Percentiles rank a stretch among this genome's conserved stretches.
Evolutionary conservation across 2,888 invertebrate species (phyloP).

Genomic region (Apamea epomidion): DNA sequence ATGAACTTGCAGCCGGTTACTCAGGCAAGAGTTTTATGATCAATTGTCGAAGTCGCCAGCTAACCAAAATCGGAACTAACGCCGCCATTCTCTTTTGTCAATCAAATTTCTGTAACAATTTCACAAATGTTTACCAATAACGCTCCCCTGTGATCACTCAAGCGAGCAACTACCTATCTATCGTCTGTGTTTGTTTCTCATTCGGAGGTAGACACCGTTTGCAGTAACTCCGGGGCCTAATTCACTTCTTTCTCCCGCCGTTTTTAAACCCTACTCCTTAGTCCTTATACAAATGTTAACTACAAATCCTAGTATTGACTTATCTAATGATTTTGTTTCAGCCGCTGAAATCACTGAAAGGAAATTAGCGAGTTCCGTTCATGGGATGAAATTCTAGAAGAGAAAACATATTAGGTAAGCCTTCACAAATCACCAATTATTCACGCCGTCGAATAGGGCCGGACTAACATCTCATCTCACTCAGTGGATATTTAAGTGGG

Average conservation of each 20-base stretch:
- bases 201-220: neutral
- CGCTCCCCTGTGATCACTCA: too few species aligned
- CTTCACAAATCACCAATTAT: slow-evolving; percentile 3
- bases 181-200: neutral
- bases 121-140: neutral
- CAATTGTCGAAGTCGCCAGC: neutral
- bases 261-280: neutral
- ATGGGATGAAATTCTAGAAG: slow-evolving; percentile 18
- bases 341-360: slow-evolving; percentile 12
- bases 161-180: neutral
- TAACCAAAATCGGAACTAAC: neutral
- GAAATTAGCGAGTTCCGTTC: neutral
- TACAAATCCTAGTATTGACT: neutral
- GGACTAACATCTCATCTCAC: slow-evolving; percentile 26
- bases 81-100: neutral
- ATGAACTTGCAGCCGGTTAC: neutral
- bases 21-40: neutral
- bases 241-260: neutral
- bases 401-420: slow-evolving; percentile 51
- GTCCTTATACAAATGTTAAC: neutral
- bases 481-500: slow-evolving; percentile 41
- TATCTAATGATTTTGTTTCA: slow-evolving; percentile 44
- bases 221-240: neutral
- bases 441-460: neutral
- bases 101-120: neutral